phyloP scores from a whole-genome alignment of 2,113 vertebrate genomes.

The Percina caprodes region DNA sequence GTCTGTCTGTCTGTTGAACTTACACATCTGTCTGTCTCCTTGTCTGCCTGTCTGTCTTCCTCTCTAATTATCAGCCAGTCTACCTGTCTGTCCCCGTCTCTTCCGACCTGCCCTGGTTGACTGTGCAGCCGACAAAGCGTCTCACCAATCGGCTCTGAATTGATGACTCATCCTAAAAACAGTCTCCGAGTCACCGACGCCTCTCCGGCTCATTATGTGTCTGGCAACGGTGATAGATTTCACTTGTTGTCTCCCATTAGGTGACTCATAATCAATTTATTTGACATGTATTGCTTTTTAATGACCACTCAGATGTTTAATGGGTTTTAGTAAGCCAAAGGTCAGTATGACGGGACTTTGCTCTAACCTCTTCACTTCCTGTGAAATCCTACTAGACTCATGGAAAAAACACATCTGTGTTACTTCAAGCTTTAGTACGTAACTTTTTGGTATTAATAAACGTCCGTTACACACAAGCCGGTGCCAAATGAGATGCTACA shows the following conservation, averaged over 20 bases:
- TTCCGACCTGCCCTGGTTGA: neutral
- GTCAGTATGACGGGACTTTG: neutral
- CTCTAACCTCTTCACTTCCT: too few species aligned
- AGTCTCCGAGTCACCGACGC: conserved; percentile 33
- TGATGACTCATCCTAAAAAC: conserved; percentile 39
- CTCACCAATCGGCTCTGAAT: neutral
- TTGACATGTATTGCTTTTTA: conserved; percentile 53
- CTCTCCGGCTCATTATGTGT: conserved; percentile 24
- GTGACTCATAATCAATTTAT: conserved; percentile 55
- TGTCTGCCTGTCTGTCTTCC: too few species aligned
- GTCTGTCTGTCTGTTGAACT: neutral
- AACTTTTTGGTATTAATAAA: too few species aligned
- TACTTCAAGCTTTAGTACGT: too few species aligned
- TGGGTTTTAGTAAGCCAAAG: conserved; percentile 1
- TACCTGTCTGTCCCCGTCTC: neutral
- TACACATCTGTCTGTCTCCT: neutral
- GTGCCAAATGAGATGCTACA: too few species aligned
- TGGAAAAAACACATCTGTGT: too few species aligned
- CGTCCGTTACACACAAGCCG: too few species aligned
- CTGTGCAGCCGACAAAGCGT: conserved; percentile 17
- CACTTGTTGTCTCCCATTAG: conserved; percentile 32
- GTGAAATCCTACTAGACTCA: too few species aligned
- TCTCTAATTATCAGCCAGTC: neutral
- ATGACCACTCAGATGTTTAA: conserved; percentile 54
- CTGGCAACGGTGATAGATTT: conserved; percentile 44